A percentile compares a stretch with the other conserved stretches of the same genome.
Conservation (phyloP, 2,797 vertebrate genomes). For the Kryptopterus vitreolus region DNA sequence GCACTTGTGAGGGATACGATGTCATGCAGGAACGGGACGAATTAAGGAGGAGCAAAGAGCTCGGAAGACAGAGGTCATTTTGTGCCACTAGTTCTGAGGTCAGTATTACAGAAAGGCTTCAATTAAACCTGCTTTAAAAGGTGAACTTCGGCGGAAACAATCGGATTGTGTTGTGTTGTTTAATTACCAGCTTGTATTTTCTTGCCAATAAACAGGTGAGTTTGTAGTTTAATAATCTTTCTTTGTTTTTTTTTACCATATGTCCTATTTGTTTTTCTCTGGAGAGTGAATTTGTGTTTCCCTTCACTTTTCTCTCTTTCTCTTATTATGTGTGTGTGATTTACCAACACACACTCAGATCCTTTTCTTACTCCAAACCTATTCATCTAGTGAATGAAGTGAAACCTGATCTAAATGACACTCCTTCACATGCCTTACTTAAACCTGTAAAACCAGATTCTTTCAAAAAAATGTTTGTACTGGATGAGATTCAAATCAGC, state of each 20-base stretch:
- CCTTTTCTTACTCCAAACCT: slow-evolving; percentile 1
- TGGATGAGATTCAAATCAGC: neutral
- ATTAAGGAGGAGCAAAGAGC: slow-evolving; percentile 38
- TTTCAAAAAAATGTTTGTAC: neutral
- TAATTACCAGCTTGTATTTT: neutral
- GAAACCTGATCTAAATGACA: slow-evolving; percentile 33
- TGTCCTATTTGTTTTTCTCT: neutral
- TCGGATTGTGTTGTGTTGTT: too few species aligned
- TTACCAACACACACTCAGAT: neutral
- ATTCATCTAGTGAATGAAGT: neutral
- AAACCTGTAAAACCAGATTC: slow-evolving; percentile 43
- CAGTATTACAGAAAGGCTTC: neutral
- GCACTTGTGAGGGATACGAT: slow-evolving; percentile 1
- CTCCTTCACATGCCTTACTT: neutral
- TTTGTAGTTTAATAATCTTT: neutral
- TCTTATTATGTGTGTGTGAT: neutral
- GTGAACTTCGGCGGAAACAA: neutral
- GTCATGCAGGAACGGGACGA: slow-evolving; percentile 36
- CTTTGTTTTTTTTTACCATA: neutral
- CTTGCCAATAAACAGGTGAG: neutral
- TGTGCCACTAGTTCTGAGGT: neutral
- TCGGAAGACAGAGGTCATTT: neutral
- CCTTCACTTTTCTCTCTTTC: neutral
- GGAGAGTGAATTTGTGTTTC: neutral
- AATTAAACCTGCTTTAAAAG: neutral